Conservation (phyloP, 2,797 vertebrate genomes). For the Graptemys geographica region DNA sequence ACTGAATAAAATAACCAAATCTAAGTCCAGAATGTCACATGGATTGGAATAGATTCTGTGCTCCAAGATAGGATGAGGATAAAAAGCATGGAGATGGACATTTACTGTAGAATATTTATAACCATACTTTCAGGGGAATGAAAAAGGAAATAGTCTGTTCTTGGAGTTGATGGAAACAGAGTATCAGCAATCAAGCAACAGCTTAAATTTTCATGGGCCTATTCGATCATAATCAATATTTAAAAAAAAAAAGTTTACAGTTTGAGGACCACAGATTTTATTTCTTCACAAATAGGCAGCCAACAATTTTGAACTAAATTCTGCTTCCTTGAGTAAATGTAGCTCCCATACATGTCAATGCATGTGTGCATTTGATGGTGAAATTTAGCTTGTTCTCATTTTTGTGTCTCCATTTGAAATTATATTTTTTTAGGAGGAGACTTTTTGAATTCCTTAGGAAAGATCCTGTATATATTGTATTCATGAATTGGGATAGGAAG, state of each 20-base stretch:
- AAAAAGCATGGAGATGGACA: neutral
- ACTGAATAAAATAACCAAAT: neutral
- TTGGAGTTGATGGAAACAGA: neutral
- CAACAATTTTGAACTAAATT: neutral
- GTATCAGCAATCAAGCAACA: neutral
- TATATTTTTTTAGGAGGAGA: neutral
- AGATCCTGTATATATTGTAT: neutral
- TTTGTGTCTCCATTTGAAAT: neutral
- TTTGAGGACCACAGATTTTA: neutral
- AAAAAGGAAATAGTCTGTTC: neutral
- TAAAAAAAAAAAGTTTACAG: slow-evolving; percentile 3
- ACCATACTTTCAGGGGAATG: neutral
- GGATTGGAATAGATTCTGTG: neutral
- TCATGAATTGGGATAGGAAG: neutral
- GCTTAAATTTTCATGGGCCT: neutral
- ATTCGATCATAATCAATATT: neutral
- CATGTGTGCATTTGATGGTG: rapidly evolving
- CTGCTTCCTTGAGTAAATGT: neutral
- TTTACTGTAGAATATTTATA: neutral
- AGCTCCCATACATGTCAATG: rapidly evolving
- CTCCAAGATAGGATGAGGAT: neutral
- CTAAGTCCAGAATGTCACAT: neutral
- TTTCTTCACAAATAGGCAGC: neutral
- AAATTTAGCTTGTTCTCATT: neutral
- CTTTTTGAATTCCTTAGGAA: neutral